Base-by-base conservation (phyloP, 2,797 vertebrate genomes). In the Garrulus glandarius region DNA sequence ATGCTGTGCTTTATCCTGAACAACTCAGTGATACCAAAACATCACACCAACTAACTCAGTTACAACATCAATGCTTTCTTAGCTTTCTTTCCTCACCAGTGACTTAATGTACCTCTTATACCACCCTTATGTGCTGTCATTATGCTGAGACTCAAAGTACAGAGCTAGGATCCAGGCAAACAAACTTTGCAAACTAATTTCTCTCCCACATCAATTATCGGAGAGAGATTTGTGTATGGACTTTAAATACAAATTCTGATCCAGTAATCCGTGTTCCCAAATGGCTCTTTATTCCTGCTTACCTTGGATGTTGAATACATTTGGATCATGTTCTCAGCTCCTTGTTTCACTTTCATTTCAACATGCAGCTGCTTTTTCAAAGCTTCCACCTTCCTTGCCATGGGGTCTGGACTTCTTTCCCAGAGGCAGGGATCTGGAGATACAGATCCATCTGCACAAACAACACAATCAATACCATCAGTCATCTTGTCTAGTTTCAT, bases 241-340 rank as follows among this genome's bases (percentile, higher is more conserved):
- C 13, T 84, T 84, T 23, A 78, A 67, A 91, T 3, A 89, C 4
- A 53, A 56, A 49, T 76, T 72, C 53, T 53, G 34, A 74, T 59
- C 26, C 36, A 65, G 11, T n/a, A 89, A 87, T 80, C 20, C 29
- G n/a, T 26, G 13, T 52, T 91, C 76, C 72, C 65, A 78, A 71
- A 81, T 13, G n/a, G 36, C 24, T 78, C 22, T 36, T 90, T 59
- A 65, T 72, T 91, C 32, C 61, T 68, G 26, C 71, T 97, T 64
- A 99, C 99, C 98, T 99, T 99, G 52, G 98, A 98, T 14, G 98
- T 96, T 67, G 98, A 97, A 79, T 98, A 99, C 12, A 98, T 99
- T 87, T 99, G 99, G 71, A 99, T 99, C 97, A 99, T 99, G 92
- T 99, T 99, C 97, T 99, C 99, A 0, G 99, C 99, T 12, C 99